phyloP scores from a whole-genome alignment of 1,140 invertebrate species.

The Manduca sexta region DNA sequence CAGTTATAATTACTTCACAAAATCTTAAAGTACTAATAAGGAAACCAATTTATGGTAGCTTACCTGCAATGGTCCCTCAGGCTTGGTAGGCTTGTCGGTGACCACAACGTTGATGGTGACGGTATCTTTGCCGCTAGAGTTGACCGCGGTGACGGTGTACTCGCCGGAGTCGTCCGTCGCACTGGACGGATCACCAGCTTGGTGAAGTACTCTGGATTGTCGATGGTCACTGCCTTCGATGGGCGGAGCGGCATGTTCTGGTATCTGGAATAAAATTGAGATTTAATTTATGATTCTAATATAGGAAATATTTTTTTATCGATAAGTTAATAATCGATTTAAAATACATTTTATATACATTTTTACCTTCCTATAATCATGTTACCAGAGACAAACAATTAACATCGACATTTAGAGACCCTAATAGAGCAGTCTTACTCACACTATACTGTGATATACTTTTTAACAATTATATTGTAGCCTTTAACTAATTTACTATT shows the following conservation, averaged over 20 bases:
- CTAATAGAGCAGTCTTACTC: no score
- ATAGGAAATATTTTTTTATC: neutral
- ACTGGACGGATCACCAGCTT: slow-evolving; percentile 89
- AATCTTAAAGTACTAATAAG: no score
- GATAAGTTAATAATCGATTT: no score
- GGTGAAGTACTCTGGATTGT: slow-evolving; percentile 90
- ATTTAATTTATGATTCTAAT: neutral
- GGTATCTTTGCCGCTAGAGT: slow-evolving; percentile 89
- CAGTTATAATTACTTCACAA: no score
- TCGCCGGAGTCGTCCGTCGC: slow-evolving; percentile 88
- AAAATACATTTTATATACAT: no score
- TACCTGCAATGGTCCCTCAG: slow-evolving; percentile 88
- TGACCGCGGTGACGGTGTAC: slow-evolving; percentile 90
- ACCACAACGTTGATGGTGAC: slow-evolving; percentile 93
- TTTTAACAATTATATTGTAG: no score
- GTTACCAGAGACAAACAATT: no score
- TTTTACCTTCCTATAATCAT: no score
- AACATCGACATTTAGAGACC: no score
- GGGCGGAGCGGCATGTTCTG: slow-evolving; percentile 71
- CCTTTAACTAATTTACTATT: no score
- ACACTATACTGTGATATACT: no score
- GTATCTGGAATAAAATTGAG: slow-evolving; percentile 35
- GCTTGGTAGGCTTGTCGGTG: slow-evolving; percentile 90
- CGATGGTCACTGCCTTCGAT: slow-evolving; percentile 82
- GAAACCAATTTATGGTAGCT: neutral